Base-by-base conservation (phyloP, 2,888 invertebrate species). In the Limnephilus marmoratus region DNA sequence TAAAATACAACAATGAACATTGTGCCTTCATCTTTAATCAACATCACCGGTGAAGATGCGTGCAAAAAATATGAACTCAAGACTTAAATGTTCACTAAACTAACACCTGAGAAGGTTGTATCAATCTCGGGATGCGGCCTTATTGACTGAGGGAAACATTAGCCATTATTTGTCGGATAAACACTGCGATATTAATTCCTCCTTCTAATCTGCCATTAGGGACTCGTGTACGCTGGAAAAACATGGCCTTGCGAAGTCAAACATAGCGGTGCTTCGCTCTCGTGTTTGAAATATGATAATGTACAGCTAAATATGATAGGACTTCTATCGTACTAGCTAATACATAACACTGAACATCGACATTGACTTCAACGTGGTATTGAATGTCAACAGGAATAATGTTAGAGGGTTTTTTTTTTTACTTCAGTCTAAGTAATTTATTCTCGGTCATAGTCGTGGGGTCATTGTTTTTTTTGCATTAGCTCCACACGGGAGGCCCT, bases 251-350 rank as follows among this genome's bases (percentile, higher is more conserved):
- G 88, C 88, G 24, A 89, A 31, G 18, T n/a, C 88, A 80, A 31
- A 89, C 80, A 89, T 81, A 89, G 81, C 88, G 88, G 88, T 89
- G 68, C 81, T 89, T 89, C 24, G 31, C n/a, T 34, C n/a, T 80
- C n/a, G 34, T 68, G 15, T 31, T n/a, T 89, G 88, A 80, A 89
- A 89, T 80, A 34, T 80, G 88, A 89, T 81, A 31, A 37, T 34
- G 87, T 68, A 24, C 80, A 89, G 88, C 80, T 89, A 34, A 89
- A 89, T 89, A 80, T 37, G 88, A 89, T 89, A 89, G 34, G 81
- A 18, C 83, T 31, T 15, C 9, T 37, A 3, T 49, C 68, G 31
- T 45, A 80, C 45, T n/a, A 34, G 24, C 37, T 31, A 34, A 82
- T 41, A 45, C 45, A 85, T 85, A 45, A 31, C 68, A 68, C 68